Evolutionary conservation across 2,797 vertebrate genomes (phyloP).

Genomic region (Acipenser ruthenus): DNA sequence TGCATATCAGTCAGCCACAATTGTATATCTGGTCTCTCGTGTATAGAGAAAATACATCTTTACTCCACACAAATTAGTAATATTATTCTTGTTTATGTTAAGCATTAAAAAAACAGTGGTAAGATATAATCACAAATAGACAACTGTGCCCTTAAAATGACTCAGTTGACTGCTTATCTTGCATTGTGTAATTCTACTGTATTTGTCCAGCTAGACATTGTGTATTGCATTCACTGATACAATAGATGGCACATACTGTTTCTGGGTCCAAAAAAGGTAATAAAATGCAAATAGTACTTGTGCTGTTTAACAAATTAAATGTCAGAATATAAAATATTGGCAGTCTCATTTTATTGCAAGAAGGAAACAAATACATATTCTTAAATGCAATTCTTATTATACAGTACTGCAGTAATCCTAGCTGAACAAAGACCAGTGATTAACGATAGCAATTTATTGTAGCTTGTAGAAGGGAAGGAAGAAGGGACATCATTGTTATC

Average conservation of each 20-base stretch:
- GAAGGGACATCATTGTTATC: conserved; percentile 96
- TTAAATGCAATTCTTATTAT: conserved; percentile 80
- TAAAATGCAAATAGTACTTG: conserved; percentile 62
- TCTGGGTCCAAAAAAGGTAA: conserved; percentile 40
- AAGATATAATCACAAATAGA: too few relatives aligned
- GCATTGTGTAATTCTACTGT: too few relatives aligned
- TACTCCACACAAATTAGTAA: too few relatives aligned
- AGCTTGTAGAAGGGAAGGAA: conserved; percentile 72
- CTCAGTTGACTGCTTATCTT: too few relatives aligned
- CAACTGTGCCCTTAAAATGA: too few relatives aligned
- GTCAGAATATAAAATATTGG: conserved; percentile 69
- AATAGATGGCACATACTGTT: conserved; percentile 50
- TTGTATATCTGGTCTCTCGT: too few relatives aligned
- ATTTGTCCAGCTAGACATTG: too few relatives aligned
- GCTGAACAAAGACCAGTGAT: conserved; percentile 84
- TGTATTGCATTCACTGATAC: conserved; percentile 37
- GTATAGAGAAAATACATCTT: too few relatives aligned
- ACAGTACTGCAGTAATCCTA: conserved; percentile 67
- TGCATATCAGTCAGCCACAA: too few relatives aligned
- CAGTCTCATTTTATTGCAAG: conserved; percentile 61
- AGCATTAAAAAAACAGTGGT: too few relatives aligned
- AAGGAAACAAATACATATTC: conserved; percentile 71
- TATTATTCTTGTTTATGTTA: too few relatives aligned
- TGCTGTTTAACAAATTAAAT: conserved; percentile 68
- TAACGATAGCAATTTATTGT: conserved; percentile 98